Percentiles rank a stretch among this genome's conserved stretches.
Evolutionary conservation across 2,888 invertebrate species (phyloP).

Genomic region (Cryptocheilus praepositus): DNA sequence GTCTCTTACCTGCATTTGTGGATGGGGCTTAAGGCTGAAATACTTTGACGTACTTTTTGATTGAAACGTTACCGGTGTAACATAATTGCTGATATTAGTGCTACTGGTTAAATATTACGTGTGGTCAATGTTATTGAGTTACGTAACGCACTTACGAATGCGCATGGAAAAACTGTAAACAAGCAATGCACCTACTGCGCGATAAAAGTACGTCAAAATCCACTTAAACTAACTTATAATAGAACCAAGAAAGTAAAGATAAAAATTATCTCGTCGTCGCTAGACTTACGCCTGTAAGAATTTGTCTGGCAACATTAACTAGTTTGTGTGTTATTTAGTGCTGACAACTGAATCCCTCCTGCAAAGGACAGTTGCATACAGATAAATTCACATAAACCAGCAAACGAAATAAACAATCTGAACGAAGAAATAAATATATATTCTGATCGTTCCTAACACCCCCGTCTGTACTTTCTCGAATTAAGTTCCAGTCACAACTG

Average conservation of each 20-base stretch:
- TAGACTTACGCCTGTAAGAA: conserved; percentile 48
- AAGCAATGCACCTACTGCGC: background rate
- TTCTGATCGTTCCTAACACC: conserved; percentile 21
- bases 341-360: too few species aligned
- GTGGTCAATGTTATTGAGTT: background rate
- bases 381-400: background rate
- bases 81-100: conserved; percentile 2
- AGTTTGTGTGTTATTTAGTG: too few species aligned
- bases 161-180: background rate
- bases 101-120: background rate
- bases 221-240: conserved; percentile 51
- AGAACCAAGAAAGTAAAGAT: conserved; percentile 36
- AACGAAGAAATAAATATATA: conserved; percentile 4
- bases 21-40: conserved; percentile 53
- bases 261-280: conserved; percentile 36
- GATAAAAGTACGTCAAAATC: conserved; percentile 58
- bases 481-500: conserved; percentile 51
- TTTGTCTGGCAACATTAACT: conserved; percentile 37
- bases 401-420: background rate
- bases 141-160: background rate
- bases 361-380: too few species aligned
- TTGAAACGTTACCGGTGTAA: conserved; percentile 1
- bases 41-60: conserved; percentile 56
- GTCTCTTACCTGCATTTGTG: conserved; percentile 49
- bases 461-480: conserved; percentile 24